Evolutionary conservation across 1,140 invertebrate genomes (phyloP).

Genomic region (Acromyrmex charruanus): DNA sequence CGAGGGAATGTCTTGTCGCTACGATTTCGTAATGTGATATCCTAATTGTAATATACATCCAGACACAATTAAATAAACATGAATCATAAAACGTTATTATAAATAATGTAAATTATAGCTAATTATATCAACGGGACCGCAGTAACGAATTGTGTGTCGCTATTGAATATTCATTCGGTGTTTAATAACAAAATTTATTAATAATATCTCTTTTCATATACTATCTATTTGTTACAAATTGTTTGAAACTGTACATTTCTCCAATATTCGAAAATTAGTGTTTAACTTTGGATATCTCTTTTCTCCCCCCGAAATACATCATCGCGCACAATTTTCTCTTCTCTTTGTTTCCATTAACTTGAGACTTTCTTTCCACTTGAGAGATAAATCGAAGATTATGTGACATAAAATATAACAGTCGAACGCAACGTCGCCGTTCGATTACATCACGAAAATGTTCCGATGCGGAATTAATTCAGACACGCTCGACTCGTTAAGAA

Average conservation of each 20-base stretch:
- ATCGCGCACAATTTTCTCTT: neutral
- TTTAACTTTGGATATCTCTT: neutral
- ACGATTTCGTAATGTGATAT: neutral
- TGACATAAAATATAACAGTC: constrained; percentile 2
- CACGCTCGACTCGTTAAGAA: neutral
- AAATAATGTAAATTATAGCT: neutral
- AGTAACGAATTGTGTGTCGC: neutral
- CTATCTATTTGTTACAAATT: neutral
- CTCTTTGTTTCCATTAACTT: neutral
- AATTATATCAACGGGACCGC: constrained; percentile 14
- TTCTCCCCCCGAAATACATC: neutral
- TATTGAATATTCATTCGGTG: constrained; percentile 22
- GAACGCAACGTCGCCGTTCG: neutral
- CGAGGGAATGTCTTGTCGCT: neutral
- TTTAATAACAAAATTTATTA: constrained; percentile 31
- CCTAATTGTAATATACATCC: constrained; percentile 9
- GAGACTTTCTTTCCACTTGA: no score
- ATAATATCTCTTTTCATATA: neutral
- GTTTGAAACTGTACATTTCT: neutral
- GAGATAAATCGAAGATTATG: neutral
- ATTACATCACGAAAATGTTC: constrained; percentile 17
- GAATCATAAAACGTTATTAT: constrained; percentile 24
- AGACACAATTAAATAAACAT: constrained; percentile 1
- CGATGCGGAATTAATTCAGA: constrained; percentile 39
- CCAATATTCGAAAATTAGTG: neutral